Conservation (phyloP, 2,113 vertebrate genomes). For the Archilochus colubris region DNA sequence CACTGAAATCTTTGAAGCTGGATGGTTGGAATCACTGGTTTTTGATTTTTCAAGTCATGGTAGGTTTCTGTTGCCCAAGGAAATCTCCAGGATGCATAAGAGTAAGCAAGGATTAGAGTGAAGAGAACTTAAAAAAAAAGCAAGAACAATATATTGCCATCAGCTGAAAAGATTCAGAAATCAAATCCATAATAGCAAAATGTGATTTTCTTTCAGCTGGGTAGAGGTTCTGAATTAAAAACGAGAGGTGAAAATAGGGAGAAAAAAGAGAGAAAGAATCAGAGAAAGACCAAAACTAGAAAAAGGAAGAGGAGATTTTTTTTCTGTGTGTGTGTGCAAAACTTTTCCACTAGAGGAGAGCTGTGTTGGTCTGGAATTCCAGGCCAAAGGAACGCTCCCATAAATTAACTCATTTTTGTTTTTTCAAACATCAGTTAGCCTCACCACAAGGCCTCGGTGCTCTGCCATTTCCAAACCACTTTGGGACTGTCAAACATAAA, state of each 20-base stretch:
- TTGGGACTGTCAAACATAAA: conserved; percentile 58
- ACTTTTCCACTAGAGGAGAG: conserved; percentile 52
- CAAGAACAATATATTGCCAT: neutral
- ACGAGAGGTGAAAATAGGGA: neutral
- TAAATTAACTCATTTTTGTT: conserved; percentile 61
- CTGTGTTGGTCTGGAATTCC: conserved; percentile 31
- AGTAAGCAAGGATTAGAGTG: neutral
- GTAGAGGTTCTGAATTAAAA: neutral
- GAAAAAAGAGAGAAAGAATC: neutral
- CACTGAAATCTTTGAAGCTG: neutral
- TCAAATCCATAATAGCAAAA: neutral
- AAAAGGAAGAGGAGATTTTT: neutral
- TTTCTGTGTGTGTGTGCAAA: neutral
- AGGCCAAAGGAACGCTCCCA: conserved; percentile 44
- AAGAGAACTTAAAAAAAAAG: neutral
- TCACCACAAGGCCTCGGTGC: conserved; percentile 60
- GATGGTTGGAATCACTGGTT: fast-evolving
- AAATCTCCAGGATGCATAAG: neutral
- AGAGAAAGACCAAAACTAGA: neutral
- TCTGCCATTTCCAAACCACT: conserved; percentile 59
- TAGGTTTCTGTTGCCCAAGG: neutral
- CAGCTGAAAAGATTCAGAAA: neutral
- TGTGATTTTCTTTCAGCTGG: neutral
- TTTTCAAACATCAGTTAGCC: conserved; percentile 54
- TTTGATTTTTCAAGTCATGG: neutral